Evolutionary conservation across 1,140 invertebrate species (phyloP), one percentile per base, ranked within the genome.

Genomic region (Megathymus violae): DNA sequence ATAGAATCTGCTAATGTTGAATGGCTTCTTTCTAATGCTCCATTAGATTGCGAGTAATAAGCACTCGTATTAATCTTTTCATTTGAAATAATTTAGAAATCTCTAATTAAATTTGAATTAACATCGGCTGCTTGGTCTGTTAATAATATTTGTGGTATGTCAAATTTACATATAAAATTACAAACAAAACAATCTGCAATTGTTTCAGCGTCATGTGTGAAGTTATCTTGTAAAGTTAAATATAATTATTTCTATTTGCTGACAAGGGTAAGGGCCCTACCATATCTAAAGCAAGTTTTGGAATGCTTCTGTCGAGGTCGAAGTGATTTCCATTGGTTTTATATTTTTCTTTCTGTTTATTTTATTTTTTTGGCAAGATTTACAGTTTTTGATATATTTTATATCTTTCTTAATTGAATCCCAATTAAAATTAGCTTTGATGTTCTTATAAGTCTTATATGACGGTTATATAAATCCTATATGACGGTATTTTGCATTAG

Each of bases 1-100:
- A 89, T 25, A 72, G 88, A 91, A 27, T 91, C 86, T 11, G 54
- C 68, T 50, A 92, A 52, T 7, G 80, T 86, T n/a, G 50, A 41
- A 71, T 91, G 87, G 15, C 56, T 69, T 38, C 84, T 58, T 74
- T 90, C 84, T 16, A 90, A 46, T 10, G 78, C 74, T 34, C 65
- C 65, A 38, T 59, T 65, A 19, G 48, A 34, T 7, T 65, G 54
- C 9, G 56, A 54, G 13, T 65, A 5, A 22, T 22, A 22, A 22
- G 19, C 22, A n/a, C 27, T 34, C 19, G 58, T 17, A 22, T 60
- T 34, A 38, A 40, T 40, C 36, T 14, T 34, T 59, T 60, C 5
- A 60, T 48, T 60, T 40, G 47, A 40, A 48, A 60, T 40, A 60
- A 47, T 40, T 58, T 60, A 17, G 31, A 17, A 27, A 60, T 22